Evolutionary conservation across 2,888 invertebrate genomes (phyloP).

Genomic region (Xanthia togata): DNA sequence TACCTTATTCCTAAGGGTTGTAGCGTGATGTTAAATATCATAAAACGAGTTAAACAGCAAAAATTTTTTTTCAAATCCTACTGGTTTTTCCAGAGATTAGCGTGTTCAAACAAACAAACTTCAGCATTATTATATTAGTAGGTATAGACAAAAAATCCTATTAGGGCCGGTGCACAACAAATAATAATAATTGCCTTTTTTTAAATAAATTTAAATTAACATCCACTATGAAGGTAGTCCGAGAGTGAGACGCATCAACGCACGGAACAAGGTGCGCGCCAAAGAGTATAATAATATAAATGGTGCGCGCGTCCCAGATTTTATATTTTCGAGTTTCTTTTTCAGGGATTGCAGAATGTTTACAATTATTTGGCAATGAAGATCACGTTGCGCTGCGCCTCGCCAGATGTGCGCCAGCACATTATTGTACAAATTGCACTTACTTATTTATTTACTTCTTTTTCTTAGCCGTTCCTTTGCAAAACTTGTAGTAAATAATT

Average conservation of each 20-base stretch:
- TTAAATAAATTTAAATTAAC: background rate
- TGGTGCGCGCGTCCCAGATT: too few species aligned
- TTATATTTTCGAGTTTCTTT: background rate
- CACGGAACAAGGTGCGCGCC: too few species aligned
- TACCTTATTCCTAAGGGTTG: background rate
- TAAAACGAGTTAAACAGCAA: too few species aligned
- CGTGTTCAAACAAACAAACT: too few species aligned
- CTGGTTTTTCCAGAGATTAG: background rate
- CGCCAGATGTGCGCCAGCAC: background rate
- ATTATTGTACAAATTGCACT: background rate
- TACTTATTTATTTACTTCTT: slow-evolving; percentile 44
- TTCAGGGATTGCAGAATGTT: background rate
- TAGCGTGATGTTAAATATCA: background rate
- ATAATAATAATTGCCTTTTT: background rate
- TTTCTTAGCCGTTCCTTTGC: slow-evolving; percentile 73
- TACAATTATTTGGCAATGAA: too few species aligned
- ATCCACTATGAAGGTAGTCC: background rate
- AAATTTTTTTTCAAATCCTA: background rate
- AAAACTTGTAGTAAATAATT: slow-evolving; percentile 81
- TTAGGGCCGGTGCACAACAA: background rate
- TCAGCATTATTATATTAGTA: too few species aligned
- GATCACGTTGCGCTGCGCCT: background rate
- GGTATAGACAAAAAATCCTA: too few species aligned
- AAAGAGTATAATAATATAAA: too few species aligned
- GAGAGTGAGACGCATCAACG: background rate